Evolutionary conservation across 2,888 invertebrate genomes (phyloP), one percentile per base, ranked within the genome.

Genomic region (Microchrysa polita): DNA sequence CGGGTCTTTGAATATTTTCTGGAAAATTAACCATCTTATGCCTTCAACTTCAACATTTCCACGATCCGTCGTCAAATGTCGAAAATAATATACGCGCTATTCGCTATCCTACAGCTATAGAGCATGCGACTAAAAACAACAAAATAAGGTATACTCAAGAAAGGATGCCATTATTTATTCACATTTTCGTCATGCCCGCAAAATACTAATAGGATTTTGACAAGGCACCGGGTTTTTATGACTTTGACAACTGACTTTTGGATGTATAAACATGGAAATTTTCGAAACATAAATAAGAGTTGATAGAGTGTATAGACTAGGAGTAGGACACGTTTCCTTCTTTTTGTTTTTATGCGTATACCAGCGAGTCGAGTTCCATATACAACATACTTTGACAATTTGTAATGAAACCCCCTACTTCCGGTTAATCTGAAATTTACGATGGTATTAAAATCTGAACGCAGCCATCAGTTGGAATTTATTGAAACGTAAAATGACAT

Each of bases 401-500:
- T 22, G 14, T 63, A 48, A 65, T 48, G 44, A 48, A 65, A 65
- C 16, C 12, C n/a, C 44, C 20, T n/a, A 44, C 65, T 65, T 65
- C 23, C 65, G 22, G 48, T 65, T 65, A 65, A 65, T 65, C 48
- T 65, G 65, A 44, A 65, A 65, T 65, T 65, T 65, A 65, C 22
- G 48, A 65, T 65, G 65, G 22, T 44, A 65, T 65, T 44, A 65
- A 65, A 65, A 65, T 65, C 48, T 44, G 34, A 48, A 48, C n/a
- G n/a, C 65, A 55, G 55, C 65, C 42, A 44, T 44, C 44, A 65
- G 48, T 65, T 65, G 18, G 44, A 65, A 65, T 65, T 65, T 65
- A 65, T 65, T 65, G 65, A 65, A 65, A 65, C 65, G 14, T 65
- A 48, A 65, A 65, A 65, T 23, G 65, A 44, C 65, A 65, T 44